Percentiles rank a stretch among this genome's conserved stretches.
phyloP scores from a whole-genome alignment of 2,888 invertebrate species.

The Chymomyza procnemis region DNA sequence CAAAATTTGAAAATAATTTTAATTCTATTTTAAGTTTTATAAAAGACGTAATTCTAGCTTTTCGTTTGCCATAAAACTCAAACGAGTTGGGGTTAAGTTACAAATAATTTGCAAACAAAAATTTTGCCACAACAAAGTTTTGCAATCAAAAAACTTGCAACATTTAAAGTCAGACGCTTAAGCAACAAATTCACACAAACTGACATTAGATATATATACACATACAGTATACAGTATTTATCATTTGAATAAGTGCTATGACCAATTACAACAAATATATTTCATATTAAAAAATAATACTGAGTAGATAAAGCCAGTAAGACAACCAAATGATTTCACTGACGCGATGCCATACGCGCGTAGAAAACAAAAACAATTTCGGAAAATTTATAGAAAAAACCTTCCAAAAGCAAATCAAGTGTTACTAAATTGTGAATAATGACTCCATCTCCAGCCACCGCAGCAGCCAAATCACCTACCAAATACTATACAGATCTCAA shows the following conservation, averaged over 20 bases:
- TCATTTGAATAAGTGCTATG: not conserved
- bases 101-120: not conserved
- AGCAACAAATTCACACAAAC: not conserved
- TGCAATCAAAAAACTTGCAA: slow-evolving; percentile 1
- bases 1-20: not conserved
- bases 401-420: slow-evolving; percentile 70
- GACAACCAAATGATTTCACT: not conserved
- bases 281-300: not conserved
- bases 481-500: not conserved
- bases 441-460: slow-evolving; percentile 47
- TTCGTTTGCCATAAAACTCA: not conserved
- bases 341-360: not conserved
- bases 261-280: not conserved
- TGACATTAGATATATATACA: not conserved
- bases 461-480: slow-evolving; percentile 4
- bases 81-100: not conserved
- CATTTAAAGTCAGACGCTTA: not conserved
- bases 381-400: slow-evolving; percentile 59
- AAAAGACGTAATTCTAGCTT: not conserved
- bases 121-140: slow-evolving; percentile 1
- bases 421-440: slow-evolving; percentile 73
- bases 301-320: not conserved
- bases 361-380: slow-evolving; percentile 49
- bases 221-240: not conserved
- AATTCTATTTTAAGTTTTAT: not conserved